These are phyloP conservation scores for Rhingia rostrata DNA, from an alignment of 2,888 invertebrate species.

Conservation along the genomic window DNA sequence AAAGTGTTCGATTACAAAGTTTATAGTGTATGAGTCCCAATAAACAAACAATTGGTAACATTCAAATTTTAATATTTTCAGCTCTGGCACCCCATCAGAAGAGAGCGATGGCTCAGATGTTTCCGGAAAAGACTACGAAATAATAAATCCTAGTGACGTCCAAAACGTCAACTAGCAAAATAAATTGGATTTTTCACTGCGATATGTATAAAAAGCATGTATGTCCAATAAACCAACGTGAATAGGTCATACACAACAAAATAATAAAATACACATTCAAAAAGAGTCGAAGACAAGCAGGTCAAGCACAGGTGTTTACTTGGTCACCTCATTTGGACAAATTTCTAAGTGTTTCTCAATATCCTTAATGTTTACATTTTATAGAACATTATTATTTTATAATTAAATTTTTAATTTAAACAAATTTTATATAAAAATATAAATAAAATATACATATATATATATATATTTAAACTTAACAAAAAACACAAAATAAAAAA, in stretches of 20 bases:
- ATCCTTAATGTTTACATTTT: conserved; percentile 61
- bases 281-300: conserved; percentile 27
- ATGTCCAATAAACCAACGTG: conserved; percentile 32
- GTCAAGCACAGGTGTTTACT: conserved; percentile 47
- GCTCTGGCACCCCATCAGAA: conserved; percentile 85
- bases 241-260: conserved; percentile 23
- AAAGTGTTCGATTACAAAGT: too few relatives aligned
- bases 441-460: conserved; percentile 59
- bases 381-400: conserved; percentile 52
- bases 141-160: conserved; percentile 89
- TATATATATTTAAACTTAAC: conserved; percentile 49
- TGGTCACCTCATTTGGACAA: conserved; percentile 20
- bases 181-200: conserved; percentile 49
- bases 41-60: not conserved
- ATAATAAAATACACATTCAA: conserved; percentile 62
- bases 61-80: conserved; percentile 73
- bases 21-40: not conserved
- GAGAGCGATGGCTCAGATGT: conserved; percentile 89
- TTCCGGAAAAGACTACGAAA: conserved; percentile 94
- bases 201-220: conserved; percentile 57
- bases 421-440: conserved; percentile 65
- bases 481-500: conserved; percentile 30
- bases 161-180: conserved; percentile 82
- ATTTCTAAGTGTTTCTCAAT: conserved; percentile 56
- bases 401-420: conserved; percentile 65